phyloP scores from a whole-genome alignment of 2,113 vertebrate genomes.

The Passer montanus region DNA sequence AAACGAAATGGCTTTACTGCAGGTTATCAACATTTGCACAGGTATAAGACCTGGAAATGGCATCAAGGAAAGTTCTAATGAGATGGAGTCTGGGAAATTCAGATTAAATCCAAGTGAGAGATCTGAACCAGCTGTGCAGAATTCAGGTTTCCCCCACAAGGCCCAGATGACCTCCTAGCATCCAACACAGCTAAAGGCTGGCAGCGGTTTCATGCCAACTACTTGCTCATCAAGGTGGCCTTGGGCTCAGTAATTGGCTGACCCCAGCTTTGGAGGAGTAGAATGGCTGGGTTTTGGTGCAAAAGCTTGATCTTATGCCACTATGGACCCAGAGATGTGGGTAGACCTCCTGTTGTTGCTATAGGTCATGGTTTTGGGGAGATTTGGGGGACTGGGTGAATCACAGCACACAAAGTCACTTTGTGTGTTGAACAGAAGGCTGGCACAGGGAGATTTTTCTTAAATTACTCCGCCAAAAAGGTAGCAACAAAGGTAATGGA shows the following conservation, averaged over 20 bases:
- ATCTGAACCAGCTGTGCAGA: not conserved
- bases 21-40: not conserved
- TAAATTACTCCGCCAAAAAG: not conserved
- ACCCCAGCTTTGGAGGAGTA: not conserved
- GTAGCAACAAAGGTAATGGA: not conserved
- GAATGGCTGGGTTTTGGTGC: not conserved
- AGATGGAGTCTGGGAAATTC: not conserved
- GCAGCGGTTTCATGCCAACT: not conserved
- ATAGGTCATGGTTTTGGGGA: fast-evolving
- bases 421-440: not conserved
- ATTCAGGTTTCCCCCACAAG: not conserved
- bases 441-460: not conserved
- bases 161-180: not conserved
- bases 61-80: not conserved
- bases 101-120: not conserved
- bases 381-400: not conserved
- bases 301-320: not conserved
- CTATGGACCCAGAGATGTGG: not conserved
- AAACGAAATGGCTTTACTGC: not conserved
- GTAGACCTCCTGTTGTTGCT: not conserved
- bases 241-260: not conserved
- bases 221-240: not conserved
- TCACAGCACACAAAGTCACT: not conserved
- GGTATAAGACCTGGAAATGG: not conserved
- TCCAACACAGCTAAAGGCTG: not conserved